Evolutionary conservation across 2,113 vertebrate genomes (phyloP).

Genomic region (Dendrocopos noguchii): DNA sequence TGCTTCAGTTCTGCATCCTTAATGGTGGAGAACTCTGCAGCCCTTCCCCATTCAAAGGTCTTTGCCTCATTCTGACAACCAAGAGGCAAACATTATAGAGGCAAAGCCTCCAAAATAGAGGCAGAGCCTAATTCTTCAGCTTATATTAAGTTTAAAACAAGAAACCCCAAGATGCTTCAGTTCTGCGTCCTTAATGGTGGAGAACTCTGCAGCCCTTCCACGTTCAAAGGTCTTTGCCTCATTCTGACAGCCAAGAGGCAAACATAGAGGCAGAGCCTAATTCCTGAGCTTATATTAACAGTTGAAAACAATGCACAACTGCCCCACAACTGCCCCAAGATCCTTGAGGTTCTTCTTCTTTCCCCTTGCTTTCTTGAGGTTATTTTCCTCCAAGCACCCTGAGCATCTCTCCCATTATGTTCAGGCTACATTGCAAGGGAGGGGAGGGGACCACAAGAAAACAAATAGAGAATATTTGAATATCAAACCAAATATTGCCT

Average conservation of each 20-base stretch:
- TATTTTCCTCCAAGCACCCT: not conserved
- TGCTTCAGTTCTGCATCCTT: no score
- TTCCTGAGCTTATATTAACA: not conserved
- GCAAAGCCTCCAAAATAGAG: not conserved
- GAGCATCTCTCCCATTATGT: not conserved
- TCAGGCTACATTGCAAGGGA: not conserved
- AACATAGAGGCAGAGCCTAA: not conserved
- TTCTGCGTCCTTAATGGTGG: no score
- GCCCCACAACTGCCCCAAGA: not conserved
- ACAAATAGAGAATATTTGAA: not conserved
- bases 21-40: no score
- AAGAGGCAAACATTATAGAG: not conserved
- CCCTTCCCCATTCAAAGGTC: no score
- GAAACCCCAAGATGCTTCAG: no score
- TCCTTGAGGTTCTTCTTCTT: not conserved
- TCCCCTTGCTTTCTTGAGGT: no score
- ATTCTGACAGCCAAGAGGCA: not conserved
- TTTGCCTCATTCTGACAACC: not conserved
- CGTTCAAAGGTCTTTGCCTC: no score
- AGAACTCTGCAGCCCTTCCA: no score
- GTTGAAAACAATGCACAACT: not conserved
- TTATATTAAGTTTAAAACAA: no score
- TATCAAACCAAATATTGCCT: not conserved
- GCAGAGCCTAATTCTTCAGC: not conserved
- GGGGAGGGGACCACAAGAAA: no score